phyloP scores from a whole-genome alignment of 2,113 vertebrate species.

The Plecturocebus donacophilus region DNA sequence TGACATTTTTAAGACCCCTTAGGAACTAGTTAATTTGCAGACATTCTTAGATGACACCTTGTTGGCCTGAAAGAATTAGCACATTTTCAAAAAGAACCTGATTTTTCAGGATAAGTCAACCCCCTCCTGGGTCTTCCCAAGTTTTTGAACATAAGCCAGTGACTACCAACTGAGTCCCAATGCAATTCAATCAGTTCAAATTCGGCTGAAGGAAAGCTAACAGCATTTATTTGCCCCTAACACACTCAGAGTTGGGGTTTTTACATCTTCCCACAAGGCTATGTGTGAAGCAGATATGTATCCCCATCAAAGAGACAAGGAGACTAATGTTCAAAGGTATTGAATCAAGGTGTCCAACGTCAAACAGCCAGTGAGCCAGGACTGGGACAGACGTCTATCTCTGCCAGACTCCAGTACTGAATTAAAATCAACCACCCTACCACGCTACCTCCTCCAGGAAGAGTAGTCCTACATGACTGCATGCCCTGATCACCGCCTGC shows the following conservation, averaged over 20 bases:
- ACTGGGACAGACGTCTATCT: neutral
- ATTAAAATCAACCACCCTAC: neutral
- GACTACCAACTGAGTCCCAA: neutral
- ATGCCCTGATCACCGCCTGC: neutral
- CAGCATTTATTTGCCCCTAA: neutral
- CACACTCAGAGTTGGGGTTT: neutral
- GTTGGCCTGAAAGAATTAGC: neutral
- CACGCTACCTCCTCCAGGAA: neutral
- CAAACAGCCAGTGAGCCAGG: neutral
- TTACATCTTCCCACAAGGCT: neutral
- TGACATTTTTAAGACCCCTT: conserved; percentile 34
- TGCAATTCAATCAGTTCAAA: neutral
- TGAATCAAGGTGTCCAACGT: neutral
- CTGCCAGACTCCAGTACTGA: neutral
- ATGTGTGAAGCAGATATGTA: neutral
- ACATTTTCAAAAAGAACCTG: neutral
- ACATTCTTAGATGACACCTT: neutral
- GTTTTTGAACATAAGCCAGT: neutral
- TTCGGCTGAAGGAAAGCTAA: neutral
- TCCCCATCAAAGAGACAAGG: neutral
- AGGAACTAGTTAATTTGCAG: neutral
- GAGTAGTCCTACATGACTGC: fast-evolving
- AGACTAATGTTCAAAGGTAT: neutral
- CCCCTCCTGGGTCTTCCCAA: neutral
- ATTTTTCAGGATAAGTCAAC: conserved; percentile 23